Evolutionary conservation across 2,113 vertebrate species (phyloP).

Genomic region (Castor canadensis): DNA sequence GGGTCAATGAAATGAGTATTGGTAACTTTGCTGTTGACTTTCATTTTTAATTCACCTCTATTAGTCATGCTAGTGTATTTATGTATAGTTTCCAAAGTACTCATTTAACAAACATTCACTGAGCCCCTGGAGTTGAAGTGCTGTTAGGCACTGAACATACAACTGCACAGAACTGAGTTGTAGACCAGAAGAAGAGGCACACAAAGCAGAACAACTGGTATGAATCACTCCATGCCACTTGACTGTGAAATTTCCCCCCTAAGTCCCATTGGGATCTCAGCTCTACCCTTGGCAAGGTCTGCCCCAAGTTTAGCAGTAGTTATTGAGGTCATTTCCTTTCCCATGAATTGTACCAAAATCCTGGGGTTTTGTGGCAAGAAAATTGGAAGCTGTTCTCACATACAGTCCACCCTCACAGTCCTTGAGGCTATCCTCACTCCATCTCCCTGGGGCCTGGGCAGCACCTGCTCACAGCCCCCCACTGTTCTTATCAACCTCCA

Average conservation of each 20-base stretch:
- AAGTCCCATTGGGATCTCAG: background rate
- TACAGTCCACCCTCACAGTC: background rate
- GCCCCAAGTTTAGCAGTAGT: background rate
- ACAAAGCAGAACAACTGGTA: background rate
- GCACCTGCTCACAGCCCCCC: background rate
- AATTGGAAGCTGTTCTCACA: background rate
- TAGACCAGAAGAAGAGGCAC: background rate
- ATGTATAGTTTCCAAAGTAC: background rate
- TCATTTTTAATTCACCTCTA: background rate
- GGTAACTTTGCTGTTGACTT: background rate
- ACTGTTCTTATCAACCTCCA: background rate
- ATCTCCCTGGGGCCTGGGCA: background rate
- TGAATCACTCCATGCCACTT: background rate
- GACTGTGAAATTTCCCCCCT: background rate
- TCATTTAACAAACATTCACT: background rate
- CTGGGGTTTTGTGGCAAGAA: conserved; percentile 52
- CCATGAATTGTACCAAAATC: conserved; percentile 28
- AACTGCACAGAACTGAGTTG: background rate
- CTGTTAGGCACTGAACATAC: background rate
- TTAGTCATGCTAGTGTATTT: conserved; percentile 22
- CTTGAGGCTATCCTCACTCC: background rate
- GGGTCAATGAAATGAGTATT: background rate
- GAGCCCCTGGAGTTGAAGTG: background rate
- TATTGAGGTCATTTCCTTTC: conserved; percentile 51
- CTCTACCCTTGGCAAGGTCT: background rate